Evolutionary conservation across 1,140 invertebrate genomes (phyloP), one percentile per base, ranked within the genome.

Genomic region (Potamilus streckersoni): DNA sequence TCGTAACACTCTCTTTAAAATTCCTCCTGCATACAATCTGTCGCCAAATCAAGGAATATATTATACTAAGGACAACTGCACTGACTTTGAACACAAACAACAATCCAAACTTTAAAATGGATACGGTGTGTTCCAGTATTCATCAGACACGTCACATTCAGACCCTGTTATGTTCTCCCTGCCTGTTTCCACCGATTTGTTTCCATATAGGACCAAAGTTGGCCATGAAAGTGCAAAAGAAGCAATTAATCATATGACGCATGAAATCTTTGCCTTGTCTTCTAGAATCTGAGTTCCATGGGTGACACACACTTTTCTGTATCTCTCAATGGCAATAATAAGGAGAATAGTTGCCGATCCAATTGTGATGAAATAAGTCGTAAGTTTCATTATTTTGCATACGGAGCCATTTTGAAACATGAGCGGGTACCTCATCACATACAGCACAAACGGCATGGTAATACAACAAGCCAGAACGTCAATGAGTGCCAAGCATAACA

Each of bases 251-350:
- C 70, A 56, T 23, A 71, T 62, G 27, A 15, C 65, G 64, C 69
- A 67, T 13, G 75, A 58, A 20, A 77, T 69, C 23, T 73, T 72
- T 12, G 70, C 78, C 56, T 71, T 57, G 27, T 49, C 23, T 17
- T 68, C 2, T 17, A 57, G 63, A 17, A 79, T 55, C 57, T 85
- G 79, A 19, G 74, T 69, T 56, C 72, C 73, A 23, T 80, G 69
- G 0, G 84, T 82, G 16, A 60, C 60, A 63, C 82, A 85, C 38
- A 85, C 82, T 16, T 79, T 73, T 17, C 78, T 56, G 73, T 79
- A 82, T n/a, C 84, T 63, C 64, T 85, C 84, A 17, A 79, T 60
- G 3, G 79, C 76, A n/a, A 85, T 80, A 4, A 67, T 70, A 4
- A 82, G 20, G 17, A 84, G 74, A 23, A 70, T 80, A 60, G 79